A percentile compares a stretch with the other conserved stretches of the same genome.
Conservation (phyloP, 2,113 vertebrate species). For the Galemys pyrenaicus region DNA sequence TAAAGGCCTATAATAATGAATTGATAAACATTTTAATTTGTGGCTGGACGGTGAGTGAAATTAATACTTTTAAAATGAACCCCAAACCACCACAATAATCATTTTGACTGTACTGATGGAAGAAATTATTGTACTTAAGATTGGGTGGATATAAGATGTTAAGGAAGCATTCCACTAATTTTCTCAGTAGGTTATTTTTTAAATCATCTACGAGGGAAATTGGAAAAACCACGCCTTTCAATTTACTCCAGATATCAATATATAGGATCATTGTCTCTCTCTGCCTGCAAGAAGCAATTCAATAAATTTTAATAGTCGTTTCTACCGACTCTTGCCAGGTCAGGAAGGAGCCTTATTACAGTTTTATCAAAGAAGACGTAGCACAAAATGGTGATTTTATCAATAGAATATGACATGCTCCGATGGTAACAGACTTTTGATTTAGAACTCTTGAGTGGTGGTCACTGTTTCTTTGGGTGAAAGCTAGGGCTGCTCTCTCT, state of each 20-base stretch:
- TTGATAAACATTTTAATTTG: slow-evolving; percentile 39
- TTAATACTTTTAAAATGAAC: slow-evolving; percentile 29
- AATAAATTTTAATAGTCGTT: background rate
- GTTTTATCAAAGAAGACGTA: slow-evolving; percentile 1
- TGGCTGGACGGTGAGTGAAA: slow-evolving; percentile 18
- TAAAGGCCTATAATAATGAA: background rate
- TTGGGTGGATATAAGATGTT: background rate
- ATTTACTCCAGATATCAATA: background rate
- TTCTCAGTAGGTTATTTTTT: slow-evolving; percentile 11
- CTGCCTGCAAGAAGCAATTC: background rate
- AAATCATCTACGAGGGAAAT: background rate
- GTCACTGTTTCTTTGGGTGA: background rate
- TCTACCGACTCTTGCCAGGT: background rate
- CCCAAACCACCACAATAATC: background rate
- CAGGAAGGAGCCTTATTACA: background rate
- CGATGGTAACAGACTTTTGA: background rate
- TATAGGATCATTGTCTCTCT: background rate
- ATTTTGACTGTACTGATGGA: slow-evolving; percentile 31
- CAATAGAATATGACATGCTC: background rate
- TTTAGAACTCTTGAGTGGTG: background rate
- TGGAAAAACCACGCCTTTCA: background rate
- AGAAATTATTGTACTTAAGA: slow-evolving; percentile 30
- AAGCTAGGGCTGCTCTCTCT: background rate
- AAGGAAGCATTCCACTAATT: background rate
- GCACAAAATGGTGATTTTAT: background rate